Evolutionary conservation across 2,797 vertebrate species (phyloP).

Genomic region (Acanthurus leucopareius): DNA sequence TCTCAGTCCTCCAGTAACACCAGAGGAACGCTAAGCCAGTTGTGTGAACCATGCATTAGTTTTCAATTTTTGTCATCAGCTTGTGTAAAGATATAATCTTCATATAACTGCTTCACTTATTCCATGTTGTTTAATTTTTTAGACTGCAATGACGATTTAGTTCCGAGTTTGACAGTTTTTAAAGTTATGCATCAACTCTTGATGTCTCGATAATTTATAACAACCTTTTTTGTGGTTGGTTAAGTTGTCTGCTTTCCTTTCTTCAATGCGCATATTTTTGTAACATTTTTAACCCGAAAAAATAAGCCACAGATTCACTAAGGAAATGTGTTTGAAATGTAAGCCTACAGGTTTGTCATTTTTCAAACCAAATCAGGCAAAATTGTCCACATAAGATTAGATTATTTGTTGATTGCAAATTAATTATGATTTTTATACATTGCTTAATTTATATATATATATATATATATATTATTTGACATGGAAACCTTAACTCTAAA

Average conservation of each 20-base stretch:
- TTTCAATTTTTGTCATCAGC: neutral
- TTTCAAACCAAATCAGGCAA: neutral
- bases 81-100: no score
- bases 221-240: neutral
- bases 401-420: no score
- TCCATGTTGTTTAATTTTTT: no score
- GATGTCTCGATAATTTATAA: neutral
- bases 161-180: neutral
- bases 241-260: constrained; percentile 9
- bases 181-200: neutral
- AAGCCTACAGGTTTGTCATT: neutral
- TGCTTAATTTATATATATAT: neutral
- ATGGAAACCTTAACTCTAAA: neutral
- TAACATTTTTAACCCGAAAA: constrained; percentile 1
- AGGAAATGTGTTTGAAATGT: neutral
- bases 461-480: neutral
- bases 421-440: neutral
- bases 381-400: neutral
- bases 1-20: no score
- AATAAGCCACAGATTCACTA: neutral
- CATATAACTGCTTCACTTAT: no score
- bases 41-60: neutral
- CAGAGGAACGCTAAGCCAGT: neutral
- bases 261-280: neutral
- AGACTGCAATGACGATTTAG: no score